Conservation (phyloP, 2,888 invertebrate species). For the Hemaris fuciformis region DNA sequence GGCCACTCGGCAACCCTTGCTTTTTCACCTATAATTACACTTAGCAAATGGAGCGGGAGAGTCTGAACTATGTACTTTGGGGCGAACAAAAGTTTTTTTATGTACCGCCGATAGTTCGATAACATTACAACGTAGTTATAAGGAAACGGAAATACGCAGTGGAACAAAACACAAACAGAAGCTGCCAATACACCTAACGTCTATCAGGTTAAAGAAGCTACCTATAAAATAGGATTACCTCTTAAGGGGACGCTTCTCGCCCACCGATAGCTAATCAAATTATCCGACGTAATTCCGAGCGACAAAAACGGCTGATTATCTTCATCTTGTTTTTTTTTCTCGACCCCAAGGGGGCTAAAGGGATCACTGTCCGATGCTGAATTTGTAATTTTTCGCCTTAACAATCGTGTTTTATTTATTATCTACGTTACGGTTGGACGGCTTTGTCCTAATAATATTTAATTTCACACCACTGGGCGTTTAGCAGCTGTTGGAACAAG, state of each 20-base stretch:
- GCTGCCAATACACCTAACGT: conserved; percentile 41
- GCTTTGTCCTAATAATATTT: background rate
- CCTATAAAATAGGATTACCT: conserved; percentile 70
- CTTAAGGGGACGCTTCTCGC: conserved; percentile 64
- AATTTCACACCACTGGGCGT: background rate
- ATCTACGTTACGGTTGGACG: background rate
- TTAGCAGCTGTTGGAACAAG: background rate
- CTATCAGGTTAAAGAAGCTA: conserved; percentile 57
- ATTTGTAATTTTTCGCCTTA: conserved; percentile 37
- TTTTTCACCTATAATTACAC: conserved; percentile 61
- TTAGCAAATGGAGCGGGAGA: conserved; percentile 41
- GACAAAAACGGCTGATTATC: conserved; percentile 76
- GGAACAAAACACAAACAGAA: conserved; percentile 33
- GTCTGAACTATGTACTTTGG: conserved; percentile 19
- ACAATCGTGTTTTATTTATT: conserved; percentile 25
- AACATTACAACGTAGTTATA: conserved; percentile 6
- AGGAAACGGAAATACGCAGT: conserved; percentile 11
- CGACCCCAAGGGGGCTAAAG: conserved; percentile 50
- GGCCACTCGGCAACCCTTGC: conserved; percentile 66
- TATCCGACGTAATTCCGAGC: conserved; percentile 68
- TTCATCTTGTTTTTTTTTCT: conserved; percentile 58
- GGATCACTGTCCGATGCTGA: conserved; percentile 56
- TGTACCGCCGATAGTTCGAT: conserved; percentile 8
- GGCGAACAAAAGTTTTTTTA: conserved; percentile 2
- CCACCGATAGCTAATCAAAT: conserved; percentile 76